Base-by-base conservation (phyloP, 1,140 invertebrate species). In the Drosophila guanche region DNA sequence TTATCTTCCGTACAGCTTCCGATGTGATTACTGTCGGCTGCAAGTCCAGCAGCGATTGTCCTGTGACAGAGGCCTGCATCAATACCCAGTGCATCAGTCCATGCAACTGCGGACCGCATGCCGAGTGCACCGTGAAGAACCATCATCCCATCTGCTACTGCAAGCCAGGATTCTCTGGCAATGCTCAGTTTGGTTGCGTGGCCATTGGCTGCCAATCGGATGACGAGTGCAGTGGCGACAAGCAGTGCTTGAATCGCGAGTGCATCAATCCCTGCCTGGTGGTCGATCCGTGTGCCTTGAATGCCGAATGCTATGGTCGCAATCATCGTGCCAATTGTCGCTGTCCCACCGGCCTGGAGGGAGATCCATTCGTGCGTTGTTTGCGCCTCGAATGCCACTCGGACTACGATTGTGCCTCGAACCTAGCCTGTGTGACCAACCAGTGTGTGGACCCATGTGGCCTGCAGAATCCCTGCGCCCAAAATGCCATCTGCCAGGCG, bases 121-220 rank as follows among this genome's bases (percentile, higher is more conserved):
- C 96, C 2, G 95, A 96, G 72, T 98, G 97, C 90, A 92, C 92
- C 57, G 95, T 97, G 1, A 92, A 93, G 47, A 94, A 96, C 90
- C 97, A 98, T 84, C 96, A 96, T 92, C 95, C 96, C 33, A 94
- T 95, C 5, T 97, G 97, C 85, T 94, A 93, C 68, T 98, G 97
- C 89, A 92, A 94, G 77, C 93, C 94, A 14, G 96, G 95, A 46
- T 96, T 94, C 89, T 96, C 95, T 23, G 96, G 96, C 80, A 97
- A 97, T 92, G 95, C 96, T 14, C 96, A 97, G 92, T 93, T 93
- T 57, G 95, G 95, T 50, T 97, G 97, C 77, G 91, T 93, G 6
- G 95, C 96, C 94, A 95, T 96, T 81, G 95, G 95, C 41, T 98
- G 97, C 85, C 94, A 95, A 89, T 94, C 95, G 7, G 95, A 97